Conservation (phyloP, 2,113 vertebrate genomes). For the Aptenodytes forsteri region DNA sequence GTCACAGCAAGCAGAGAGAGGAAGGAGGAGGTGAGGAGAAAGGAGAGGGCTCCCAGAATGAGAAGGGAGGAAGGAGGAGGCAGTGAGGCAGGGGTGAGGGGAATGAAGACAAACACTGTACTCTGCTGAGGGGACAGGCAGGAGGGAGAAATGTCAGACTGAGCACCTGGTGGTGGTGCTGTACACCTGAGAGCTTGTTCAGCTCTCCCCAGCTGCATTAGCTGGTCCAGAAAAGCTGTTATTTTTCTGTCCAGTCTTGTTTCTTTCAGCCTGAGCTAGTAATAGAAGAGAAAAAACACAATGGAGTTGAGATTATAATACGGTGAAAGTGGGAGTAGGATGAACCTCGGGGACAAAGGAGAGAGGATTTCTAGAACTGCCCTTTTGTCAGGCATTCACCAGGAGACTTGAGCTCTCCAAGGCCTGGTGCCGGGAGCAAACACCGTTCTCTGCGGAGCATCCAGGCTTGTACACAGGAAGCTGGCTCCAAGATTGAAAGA, state of each 20-base stretch:
- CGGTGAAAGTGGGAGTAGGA: background rate
- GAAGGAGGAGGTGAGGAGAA: conserved; percentile 3
- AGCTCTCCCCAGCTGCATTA: background rate
- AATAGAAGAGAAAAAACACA: background rate
- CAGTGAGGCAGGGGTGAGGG: background rate
- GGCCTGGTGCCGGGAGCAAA: background rate
- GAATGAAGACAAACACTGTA: background rate
- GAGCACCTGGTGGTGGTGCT: background rate
- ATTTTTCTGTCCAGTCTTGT: background rate
- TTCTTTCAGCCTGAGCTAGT: background rate
- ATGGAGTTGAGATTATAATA: background rate
- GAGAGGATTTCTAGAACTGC: background rate
- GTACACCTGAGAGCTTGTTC: background rate
- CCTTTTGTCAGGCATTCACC: background rate
- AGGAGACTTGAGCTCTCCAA: background rate
- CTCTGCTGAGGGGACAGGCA: background rate
- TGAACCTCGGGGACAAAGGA: background rate
- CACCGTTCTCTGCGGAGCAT: background rate
- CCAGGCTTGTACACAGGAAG: accelerated
- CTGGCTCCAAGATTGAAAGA: background rate
- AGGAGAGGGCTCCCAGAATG: background rate
- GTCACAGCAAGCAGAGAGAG: background rate
- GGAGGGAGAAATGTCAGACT: background rate
- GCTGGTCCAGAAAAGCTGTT: background rate
- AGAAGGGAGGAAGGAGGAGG: conserved; percentile 6